Evolutionary conservation across 2,888 invertebrate species (phyloP), one percentile per base, ranked within the genome.

Genomic region (Dicyrtomina minuta): DNA sequence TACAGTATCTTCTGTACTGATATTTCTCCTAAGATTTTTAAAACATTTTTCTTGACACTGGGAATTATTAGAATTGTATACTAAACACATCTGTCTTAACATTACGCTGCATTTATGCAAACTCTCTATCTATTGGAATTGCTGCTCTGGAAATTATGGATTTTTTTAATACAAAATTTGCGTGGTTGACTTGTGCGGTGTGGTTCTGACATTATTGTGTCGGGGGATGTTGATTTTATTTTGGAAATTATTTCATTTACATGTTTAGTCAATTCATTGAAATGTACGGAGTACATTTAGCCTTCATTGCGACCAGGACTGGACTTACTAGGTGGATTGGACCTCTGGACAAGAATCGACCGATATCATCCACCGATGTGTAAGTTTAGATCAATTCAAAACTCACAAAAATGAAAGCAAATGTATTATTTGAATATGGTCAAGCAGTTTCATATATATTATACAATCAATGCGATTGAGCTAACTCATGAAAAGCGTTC

Each of bases 261-360:
- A 49, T 49, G 33, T 56, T 13, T 17, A 93, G 93, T 86, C 87
- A 88, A 81, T 88, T 92, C 80, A 89, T 91, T 79, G 88, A 90
- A 83, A 87, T 91, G 66, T 92, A 92, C 80, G 92, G 93, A 60
- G 89, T 92, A 79, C 90, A 89, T 56, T 87, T 91, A 58, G 91
- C 92, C 1, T 96, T 95, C 82, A 84, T 96, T 80, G 90, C 95
- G 53, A 95, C 95, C 0, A 90, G 93, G 81, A 93, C 92, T 80
- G 95, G 95, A 0, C 85, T 96, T 2, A 92, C 93, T 0, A 85
- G 95, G 71, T 95, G 94, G 93, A 90, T 92, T 79, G 91, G 68
- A 91, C 68, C 68, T n/a, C 17, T 68, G 27, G 60, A 68, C 49
- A 68, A 53, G 26, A 43, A 68, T 53, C 41, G 44, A 22, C 51